A percentile compares a stretch with the other conserved stretches of the same genome.
Evolutionary conservation across 2,797 vertebrate genomes (phyloP).

Genomic region (Catostomus latipinnis): DNA sequence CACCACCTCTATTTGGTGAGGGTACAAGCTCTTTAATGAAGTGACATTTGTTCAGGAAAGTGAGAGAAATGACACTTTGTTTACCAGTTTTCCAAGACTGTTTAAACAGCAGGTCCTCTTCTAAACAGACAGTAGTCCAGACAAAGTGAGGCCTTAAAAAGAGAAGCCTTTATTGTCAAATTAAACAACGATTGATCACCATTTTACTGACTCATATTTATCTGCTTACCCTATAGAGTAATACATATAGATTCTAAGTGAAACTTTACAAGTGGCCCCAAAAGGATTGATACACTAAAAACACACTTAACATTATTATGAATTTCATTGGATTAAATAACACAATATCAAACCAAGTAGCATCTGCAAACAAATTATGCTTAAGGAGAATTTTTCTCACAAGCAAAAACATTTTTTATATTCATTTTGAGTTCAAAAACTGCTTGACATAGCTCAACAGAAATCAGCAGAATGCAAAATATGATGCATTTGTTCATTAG

Average conservation of each 20-base stretch:
- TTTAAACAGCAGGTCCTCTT: conserved; percentile 4
- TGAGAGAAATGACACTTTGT: background rate
- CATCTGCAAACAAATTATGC: no score
- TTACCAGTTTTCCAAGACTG: conserved; percentile 14
- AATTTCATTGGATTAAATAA: no score
- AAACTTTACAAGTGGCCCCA: no score
- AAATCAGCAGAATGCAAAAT: background rate
- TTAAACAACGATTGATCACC: background rate
- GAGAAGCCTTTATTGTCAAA: conserved; percentile 12
- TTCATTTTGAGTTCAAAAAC: no score
- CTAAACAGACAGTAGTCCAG: conserved; percentile 18
- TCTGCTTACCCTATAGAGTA: background rate
- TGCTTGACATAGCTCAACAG: no score
- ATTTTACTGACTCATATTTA: background rate
- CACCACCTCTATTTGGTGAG: conserved; percentile 42
- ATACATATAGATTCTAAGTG: background rate
- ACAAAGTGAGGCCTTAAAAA: conserved; percentile 5
- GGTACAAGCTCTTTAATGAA: conserved; percentile 34
- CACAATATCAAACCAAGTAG: no score
- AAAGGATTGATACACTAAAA: no score
- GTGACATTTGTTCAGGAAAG: background rate
- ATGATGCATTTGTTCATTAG: background rate
- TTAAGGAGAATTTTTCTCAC: no score
- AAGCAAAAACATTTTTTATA: no score
- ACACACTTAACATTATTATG: no score